Evolutionary conservation across 2,888 invertebrate species (phyloP).

Genomic region (Clostera curtula): DNA sequence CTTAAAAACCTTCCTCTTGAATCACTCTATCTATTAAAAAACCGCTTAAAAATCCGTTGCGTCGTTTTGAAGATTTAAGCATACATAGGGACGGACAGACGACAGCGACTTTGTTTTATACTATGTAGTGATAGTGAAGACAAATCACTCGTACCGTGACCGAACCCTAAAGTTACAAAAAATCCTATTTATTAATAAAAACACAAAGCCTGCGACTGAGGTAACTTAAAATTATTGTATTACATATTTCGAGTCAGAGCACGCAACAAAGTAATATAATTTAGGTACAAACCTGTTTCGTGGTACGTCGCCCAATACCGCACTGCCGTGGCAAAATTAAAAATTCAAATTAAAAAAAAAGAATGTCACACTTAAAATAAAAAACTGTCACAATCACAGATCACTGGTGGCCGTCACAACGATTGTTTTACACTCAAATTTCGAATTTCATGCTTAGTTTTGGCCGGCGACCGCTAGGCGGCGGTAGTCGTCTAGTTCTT

Average conservation of each 20-base stretch:
- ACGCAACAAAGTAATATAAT: conserved; percentile 60
- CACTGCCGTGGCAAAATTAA: conserved; percentile 35
- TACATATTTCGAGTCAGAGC: conserved; percentile 33
- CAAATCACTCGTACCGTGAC: too few species aligned
- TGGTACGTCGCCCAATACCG: conserved; percentile 24
- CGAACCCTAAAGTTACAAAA: conserved; percentile 12
- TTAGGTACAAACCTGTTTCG: conserved; percentile 51
- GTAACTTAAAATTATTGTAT: conserved; percentile 30
- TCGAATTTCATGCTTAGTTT: conserved; percentile 51
- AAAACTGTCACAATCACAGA: conserved; percentile 17
- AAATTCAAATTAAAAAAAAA: conserved; percentile 35
- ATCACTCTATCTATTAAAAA: too few species aligned
- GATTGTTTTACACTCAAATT: conserved; percentile 35
- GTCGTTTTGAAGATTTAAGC: too few species aligned
- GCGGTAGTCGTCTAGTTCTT: conserved; percentile 40
- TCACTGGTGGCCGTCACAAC: conserved; percentile 15
- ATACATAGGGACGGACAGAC: too few species aligned
- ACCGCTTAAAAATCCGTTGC: too few species aligned
- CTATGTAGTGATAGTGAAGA: too few species aligned
- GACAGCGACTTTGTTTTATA: too few species aligned
- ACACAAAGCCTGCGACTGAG: conserved; percentile 9
- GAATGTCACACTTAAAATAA: conserved; percentile 23
- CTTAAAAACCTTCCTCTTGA: too few species aligned
- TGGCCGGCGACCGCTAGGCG: conserved; percentile 27
- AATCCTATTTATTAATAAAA: conserved; percentile 10